phyloP scores from a whole-genome alignment of 2,113 vertebrate genomes.

The Proterorhinus semilunaris region DNA sequence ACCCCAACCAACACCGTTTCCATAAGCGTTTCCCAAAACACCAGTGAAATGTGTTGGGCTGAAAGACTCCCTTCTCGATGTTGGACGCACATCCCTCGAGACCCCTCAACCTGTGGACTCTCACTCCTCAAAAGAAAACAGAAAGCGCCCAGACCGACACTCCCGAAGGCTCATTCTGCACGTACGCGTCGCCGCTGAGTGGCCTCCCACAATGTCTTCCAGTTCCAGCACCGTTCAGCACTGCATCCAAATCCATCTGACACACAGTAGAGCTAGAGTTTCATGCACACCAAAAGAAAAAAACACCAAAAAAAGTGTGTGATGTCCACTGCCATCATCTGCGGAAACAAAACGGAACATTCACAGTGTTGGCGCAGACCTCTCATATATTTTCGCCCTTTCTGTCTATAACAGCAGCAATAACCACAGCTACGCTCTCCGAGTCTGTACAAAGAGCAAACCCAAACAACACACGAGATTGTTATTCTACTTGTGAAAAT shows the following conservation, averaged over 20 bases:
- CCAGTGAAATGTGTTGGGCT: conserved; percentile 55
- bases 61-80: conserved; percentile 63
- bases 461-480: background rate
- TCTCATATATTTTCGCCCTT: conserved; percentile 21
- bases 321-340: conserved; percentile 29
- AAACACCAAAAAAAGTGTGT: background rate
- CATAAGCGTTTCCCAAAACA: conserved; percentile 57
- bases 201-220: conserved; percentile 52
- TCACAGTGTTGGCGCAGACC: conserved; percentile 34
- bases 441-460: conserved; percentile 15
- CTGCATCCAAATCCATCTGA: conserved; percentile 22
- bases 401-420: conserved; percentile 40
- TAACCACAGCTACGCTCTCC: conserved; percentile 42
- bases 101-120: conserved; percentile 42
- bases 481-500: conserved; percentile 12
- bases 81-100: conserved; percentile 9
- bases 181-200: conserved; percentile 50
- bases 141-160: conserved; percentile 39
- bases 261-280: conserved; percentile 45
- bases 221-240: conserved; percentile 9
- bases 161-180: conserved; percentile 61
- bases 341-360: conserved; percentile 47
- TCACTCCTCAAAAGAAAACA: conserved; percentile 60
- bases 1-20: conserved; percentile 26
- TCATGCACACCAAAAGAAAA: conserved; percentile 17